Evolutionary conservation across 2,797 vertebrate genomes (phyloP).

Genomic region (Rousettus madagascariensis): DNA sequence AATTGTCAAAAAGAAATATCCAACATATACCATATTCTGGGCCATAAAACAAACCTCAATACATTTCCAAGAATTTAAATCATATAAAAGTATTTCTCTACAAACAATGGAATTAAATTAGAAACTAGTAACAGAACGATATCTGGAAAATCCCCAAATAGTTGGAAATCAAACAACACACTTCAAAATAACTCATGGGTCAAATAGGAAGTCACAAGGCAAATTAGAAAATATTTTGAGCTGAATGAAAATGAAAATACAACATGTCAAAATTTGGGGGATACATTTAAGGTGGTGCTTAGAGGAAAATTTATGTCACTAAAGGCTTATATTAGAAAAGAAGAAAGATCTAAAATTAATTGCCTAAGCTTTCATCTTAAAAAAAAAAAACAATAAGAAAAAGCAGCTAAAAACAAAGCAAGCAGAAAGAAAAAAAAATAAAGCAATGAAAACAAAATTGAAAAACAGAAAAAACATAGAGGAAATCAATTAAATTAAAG

Average conservation of each 20-base stretch:
- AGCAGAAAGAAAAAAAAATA: conserved; percentile 32
- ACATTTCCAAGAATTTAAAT: conserved; percentile 43
- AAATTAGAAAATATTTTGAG: conserved; percentile 54
- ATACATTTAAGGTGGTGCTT: neutral
- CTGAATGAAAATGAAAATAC: conserved; percentile 34
- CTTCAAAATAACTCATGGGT: conserved; percentile 33
- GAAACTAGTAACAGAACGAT: conserved; percentile 30
- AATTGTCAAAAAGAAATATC: conserved; percentile 42
- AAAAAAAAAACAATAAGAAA: neutral
- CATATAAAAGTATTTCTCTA: neutral
- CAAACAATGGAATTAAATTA: conserved; percentile 43
- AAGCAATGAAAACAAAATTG: conserved; percentile 20
- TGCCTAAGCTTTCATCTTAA: neutral
- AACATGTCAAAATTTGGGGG: neutral
- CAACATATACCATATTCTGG: neutral
- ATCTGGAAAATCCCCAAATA: conserved; percentile 49
- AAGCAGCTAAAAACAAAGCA: conserved; percentile 41
- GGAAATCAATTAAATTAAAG: neutral
- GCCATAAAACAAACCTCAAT: conserved; percentile 20
- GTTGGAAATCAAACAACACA: conserved; percentile 46
- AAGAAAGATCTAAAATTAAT: conserved; percentile 27
- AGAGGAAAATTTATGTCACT: neutral
- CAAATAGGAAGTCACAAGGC: conserved; percentile 33
- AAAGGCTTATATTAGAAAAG: conserved; percentile 28
- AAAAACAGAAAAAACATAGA: conserved; percentile 27